Evolutionary conservation across 1,140 invertebrate genomes (phyloP), one percentile per base, ranked within the genome.

Genomic region (Formica exsecta): DNA sequence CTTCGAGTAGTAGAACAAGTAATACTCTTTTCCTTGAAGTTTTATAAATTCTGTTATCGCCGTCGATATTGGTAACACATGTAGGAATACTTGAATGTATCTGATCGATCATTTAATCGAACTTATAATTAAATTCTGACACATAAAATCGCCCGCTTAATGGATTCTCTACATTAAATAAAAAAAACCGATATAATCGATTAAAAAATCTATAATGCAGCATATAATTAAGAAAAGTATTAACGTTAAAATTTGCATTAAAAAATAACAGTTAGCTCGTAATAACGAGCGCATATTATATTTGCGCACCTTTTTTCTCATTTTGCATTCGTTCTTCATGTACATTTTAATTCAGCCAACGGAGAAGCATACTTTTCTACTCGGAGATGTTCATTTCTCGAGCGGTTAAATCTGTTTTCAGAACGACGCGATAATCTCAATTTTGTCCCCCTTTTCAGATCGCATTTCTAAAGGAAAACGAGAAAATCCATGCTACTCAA

Each of bases 351-450:
- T 77, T 64, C 71, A 57, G 73, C 77, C 71, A 64, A 64, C 59
- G 41, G 44, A 48, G 32, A 41, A 76, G 70, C 44, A 38, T 36
- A 61, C 25, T 36, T 76, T 61, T 76, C 64, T 38, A 38, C 51
- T 48, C 48, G 38, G 68, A 77, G 81, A 85, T 65, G 74, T 77
- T 85, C 81, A 85, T 77, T 85, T 85, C 73, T 85, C 81, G 74
- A 66, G 81, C 81, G 74, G 81, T 76, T 85, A 77, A 76, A 76
- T 75, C 61, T 85, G 73, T 73, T 77, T 77, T 85, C 36, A 66
- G 73, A 65, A 77, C 71, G 81, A 85, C 59, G 74, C 74, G 74
- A 85, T 85, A 85, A 85, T 85, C 81, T 85, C 81, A 85, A 85
- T 85, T 85, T 85, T 77, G 81, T 85, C 41, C 73, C 62, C 38